Base-by-base conservation (phyloP, 2,797 vertebrate genomes). In the Eospalax fontanierii region DNA sequence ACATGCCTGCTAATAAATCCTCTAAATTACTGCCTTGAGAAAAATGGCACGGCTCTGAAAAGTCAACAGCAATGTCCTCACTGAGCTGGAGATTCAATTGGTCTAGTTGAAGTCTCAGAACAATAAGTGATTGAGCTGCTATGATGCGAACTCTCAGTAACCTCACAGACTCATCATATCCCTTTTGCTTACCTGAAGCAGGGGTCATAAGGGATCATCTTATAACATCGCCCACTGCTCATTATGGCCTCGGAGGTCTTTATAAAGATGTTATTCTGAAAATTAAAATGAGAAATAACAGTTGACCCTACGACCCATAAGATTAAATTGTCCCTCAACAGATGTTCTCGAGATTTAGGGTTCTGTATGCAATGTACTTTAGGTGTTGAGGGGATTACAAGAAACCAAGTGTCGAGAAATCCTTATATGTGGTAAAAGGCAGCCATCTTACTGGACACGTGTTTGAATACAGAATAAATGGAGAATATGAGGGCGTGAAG, bases 1-100 rank as follows among this genome's bases (percentile, higher is more conserved):
- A 75, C 84, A 91, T 79, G 74, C 68, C 35, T 90, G 75, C 61
- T 96, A 96, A 95, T 95, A 95, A 97, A 87, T 96, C 73, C 83
- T 93, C 50, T 95, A 94, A 96, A 94, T 94, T 91, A 91, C 24
- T 66, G 65, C 46, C 87, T 84, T 71, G 61, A 87, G 86, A 93
- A 93, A 95, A 95, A 74, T 84, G 73, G 6, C 92, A 93, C 54
- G 94, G 79, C 75, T 93, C 82, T 76, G 86, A 89, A 94, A 85
- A 92, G 90, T 66, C 66, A 95, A 63, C 14, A 88, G 65, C 82
- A 10, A 71, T 70, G 33, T 94, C 57, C 35, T 89, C 21, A 50
- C 30, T 65, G 78, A 79, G 38, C 15, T 87, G n/a, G 14, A 76
- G 65, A 66, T 85, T 76, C 87, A 73, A 3, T 57, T 63, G 90